phyloP scores from a whole-genome alignment of 1,140 invertebrate species.

The Tetragonula clypearis region DNA sequence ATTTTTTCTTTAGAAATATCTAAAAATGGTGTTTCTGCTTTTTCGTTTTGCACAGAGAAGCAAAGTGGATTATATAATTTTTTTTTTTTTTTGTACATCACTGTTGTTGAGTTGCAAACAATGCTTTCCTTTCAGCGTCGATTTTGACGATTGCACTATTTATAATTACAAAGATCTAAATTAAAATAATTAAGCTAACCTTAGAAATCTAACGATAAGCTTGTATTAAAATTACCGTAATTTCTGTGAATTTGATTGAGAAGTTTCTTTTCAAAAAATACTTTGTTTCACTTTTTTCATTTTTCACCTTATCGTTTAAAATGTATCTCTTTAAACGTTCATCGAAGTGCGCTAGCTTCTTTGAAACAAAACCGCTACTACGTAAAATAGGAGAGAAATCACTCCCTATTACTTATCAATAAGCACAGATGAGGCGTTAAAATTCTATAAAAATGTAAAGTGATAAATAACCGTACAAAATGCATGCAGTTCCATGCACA shows the following conservation, averaged over 20 bases:
- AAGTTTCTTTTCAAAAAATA: conserved; percentile 68
- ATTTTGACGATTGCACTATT: conserved; percentile 79
- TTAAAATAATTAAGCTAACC: conserved; percentile 73
- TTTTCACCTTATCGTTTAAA: conserved; percentile 56
- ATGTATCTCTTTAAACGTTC: conserved; percentile 46
- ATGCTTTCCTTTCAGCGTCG: conserved; percentile 56
- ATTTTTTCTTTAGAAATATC: conserved; percentile 71
- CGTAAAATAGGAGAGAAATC: conserved; percentile 53
- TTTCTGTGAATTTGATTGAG: conserved; percentile 63
- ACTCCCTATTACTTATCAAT: conserved; percentile 52
- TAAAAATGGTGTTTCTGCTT: conserved; percentile 70
- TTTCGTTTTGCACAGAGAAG: conserved; percentile 68
- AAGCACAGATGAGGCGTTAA: conserved; percentile 60
- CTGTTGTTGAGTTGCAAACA: conserved; percentile 65
- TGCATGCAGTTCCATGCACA: conserved; percentile 2
- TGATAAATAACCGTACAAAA: conserved; percentile 31
- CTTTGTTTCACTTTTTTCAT: conserved; percentile 30
- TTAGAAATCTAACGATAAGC: conserved; percentile 71
- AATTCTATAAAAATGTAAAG: conserved; percentile 45
- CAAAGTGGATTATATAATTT: conserved; percentile 74
- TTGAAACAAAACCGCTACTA: conserved; percentile 45
- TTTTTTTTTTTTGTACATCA: conserved; percentile 79
- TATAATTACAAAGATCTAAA: conserved; percentile 77
- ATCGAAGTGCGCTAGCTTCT: conserved; percentile 39
- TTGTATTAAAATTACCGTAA: conserved; percentile 72